Evolutionary conservation across 1,140 invertebrate genomes (phyloP).

Genomic region (Eriocheir sinensis): DNA sequence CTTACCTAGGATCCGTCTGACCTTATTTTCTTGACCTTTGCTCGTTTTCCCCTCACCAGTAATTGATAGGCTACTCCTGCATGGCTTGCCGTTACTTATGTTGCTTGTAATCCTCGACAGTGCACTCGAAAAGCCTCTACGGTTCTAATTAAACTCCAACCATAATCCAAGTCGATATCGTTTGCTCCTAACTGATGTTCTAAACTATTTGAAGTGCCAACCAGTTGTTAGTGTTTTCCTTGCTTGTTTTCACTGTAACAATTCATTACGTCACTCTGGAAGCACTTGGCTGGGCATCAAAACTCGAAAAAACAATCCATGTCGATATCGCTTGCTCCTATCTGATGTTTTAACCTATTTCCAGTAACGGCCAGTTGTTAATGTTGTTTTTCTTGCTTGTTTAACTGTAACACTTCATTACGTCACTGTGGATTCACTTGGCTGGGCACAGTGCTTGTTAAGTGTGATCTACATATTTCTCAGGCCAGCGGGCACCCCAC

Average conservation of each 20-base stretch:
- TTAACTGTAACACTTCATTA: not conserved
- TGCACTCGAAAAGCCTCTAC: not conserved
- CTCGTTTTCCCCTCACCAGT: not conserved
- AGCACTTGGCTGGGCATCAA: not conserved
- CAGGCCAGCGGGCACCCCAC: not conserved
- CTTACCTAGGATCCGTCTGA: not conserved
- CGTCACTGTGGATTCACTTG: not conserved
- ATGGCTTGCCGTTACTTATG: not conserved
- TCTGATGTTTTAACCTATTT: too few species aligned
- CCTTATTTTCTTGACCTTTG: not conserved
- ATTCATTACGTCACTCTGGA: not conserved
- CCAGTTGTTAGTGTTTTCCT: not conserved
- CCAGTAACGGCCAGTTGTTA: not conserved
- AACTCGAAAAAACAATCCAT: too few species aligned
- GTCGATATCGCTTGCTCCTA: not conserved
- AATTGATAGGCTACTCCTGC: too few species aligned
- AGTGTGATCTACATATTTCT: conserved; percentile 16
- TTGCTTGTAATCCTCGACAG: not conserved
- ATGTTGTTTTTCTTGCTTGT: not conserved
- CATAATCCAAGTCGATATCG: not conserved
- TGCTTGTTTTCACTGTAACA: not conserved
- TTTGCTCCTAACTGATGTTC: not conserved
- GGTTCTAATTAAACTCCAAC: not conserved
- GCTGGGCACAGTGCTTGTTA: not conserved
- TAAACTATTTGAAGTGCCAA: too few species aligned